phyloP scores from a whole-genome alignment of 2,888 invertebrate genomes.

The Platycnemis pennipes region DNA sequence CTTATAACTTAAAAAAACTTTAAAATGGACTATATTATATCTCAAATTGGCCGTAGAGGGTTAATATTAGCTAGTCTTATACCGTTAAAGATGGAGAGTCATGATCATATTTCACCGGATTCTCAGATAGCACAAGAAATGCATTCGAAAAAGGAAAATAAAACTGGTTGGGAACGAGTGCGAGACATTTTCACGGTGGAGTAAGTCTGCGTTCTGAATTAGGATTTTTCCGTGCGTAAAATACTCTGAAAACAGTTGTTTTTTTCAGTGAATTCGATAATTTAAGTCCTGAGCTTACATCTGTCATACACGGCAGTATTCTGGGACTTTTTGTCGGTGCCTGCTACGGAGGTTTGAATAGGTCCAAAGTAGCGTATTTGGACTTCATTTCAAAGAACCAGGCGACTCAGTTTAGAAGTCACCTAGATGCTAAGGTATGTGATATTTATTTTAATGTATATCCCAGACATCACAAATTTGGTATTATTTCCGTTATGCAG shows the following conservation, averaged over 20 bases:
- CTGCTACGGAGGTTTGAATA: conserved; percentile 84
- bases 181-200: conserved; percentile 79
- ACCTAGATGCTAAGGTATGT: conserved; percentile 74
- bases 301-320: conserved; percentile 82
- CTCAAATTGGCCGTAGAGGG: background rate
- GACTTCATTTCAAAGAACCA: conserved; percentile 74
- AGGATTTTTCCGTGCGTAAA: conserved; percentile 71
- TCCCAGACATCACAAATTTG: no score
- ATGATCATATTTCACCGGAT: conserved; percentile 70
- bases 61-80: background rate
- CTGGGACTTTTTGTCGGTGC: conserved; percentile 84
- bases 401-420: conserved; percentile 74
- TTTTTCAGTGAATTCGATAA: conserved; percentile 84
- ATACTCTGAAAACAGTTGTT: conserved; percentile 72
- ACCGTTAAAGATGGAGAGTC: background rate
- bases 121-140: conserved; percentile 72
- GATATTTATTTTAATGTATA: conserved; percentile 73
- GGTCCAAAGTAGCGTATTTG: conserved; percentile 74
- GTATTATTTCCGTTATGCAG: no score
- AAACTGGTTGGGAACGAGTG: conserved; percentile 81
- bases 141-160: conserved; percentile 71
- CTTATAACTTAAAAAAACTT: no score
- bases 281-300: conserved; percentile 83
- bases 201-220: conserved; percentile 77
- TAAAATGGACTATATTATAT: background rate